A percentile compares a stretch with the other conserved stretches of the same genome.
Conservation (phyloP, 2,888 invertebrate genomes). For the Xylophagus ater region DNA sequence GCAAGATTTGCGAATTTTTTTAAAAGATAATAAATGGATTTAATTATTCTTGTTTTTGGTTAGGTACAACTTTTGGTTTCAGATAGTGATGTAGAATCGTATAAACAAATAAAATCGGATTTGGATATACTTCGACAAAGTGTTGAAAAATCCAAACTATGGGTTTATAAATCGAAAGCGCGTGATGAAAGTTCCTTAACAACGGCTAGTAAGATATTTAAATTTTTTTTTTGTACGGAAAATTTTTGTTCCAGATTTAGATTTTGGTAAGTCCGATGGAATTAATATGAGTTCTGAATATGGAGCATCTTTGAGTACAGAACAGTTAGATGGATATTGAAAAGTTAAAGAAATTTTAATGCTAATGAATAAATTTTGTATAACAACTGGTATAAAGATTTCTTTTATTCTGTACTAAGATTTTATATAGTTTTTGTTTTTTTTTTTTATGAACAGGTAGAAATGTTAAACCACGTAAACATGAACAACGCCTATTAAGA, state of each 20-base stretch:
- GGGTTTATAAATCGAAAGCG: slow-evolving; percentile 83
- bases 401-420: too few species aligned
- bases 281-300: slow-evolving; percentile 47
- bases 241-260: slow-evolving; percentile 1
- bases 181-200: slow-evolving; percentile 27
- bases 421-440: too few species aligned
- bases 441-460: slow-evolving; percentile 25
- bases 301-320: slow-evolving; percentile 61
- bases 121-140: slow-evolving; percentile 85
- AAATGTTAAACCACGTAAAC: slow-evolving; percentile 59
- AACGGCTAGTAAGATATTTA: slow-evolving; percentile 5
- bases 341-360: slow-evolving; percentile 80
- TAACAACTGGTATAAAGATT: slow-evolving; percentile 26
- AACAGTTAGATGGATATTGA: slow-evolving; percentile 67
- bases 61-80: slow-evolving; percentile 80
- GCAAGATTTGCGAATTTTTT: too few species aligned
- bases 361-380: slow-evolving; percentile 89
- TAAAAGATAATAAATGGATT: not conserved
- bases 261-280: slow-evolving; percentile 23
- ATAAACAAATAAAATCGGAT: slow-evolving; percentile 95
- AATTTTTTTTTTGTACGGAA: not conserved
- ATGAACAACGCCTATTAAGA: slow-evolving; percentile 87
- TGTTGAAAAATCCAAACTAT: slow-evolving; percentile 95
- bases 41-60: not conserved
- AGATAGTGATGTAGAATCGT: slow-evolving; percentile 94